These are phyloP conservation scores for Lutjanus campechanus DNA, from an alignment of 2,797 vertebrate species.

Conservation along the genomic window DNA sequence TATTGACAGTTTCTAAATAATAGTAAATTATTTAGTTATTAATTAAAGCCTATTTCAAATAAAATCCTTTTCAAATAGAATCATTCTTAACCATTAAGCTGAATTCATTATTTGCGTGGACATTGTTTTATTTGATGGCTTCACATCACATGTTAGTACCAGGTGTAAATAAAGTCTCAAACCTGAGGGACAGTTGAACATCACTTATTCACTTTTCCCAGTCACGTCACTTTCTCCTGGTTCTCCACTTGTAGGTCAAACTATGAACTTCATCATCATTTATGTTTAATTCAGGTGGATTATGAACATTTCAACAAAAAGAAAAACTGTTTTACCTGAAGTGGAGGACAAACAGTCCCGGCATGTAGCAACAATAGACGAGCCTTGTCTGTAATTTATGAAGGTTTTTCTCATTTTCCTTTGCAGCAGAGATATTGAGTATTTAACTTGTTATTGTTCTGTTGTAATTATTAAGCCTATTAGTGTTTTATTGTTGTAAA, in stretches of 20 bases:
- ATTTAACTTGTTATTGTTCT: conserved; percentile 38
- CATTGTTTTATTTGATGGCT: no score
- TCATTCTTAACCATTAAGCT: no score
- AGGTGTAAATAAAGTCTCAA: neutral
- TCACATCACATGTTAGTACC: neutral
- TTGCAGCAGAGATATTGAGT: conserved; percentile 28
- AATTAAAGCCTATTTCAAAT: no score
- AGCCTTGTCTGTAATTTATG: conserved; percentile 22
- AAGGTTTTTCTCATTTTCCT: conserved; percentile 22
- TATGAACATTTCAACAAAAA: conserved; percentile 7
- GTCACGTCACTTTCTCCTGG: neutral
- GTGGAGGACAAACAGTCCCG: conserved; percentile 1
- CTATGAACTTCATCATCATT: neutral
- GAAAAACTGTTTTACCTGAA: neutral
- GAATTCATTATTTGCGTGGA: no score
- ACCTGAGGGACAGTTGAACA: neutral
- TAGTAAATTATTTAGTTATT: no score
- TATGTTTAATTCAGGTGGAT: neutral
- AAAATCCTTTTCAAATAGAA: no score
- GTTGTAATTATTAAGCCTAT: conserved; percentile 32
- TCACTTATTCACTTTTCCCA: neutral
- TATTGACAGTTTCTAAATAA: no score
- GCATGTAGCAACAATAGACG: neutral
- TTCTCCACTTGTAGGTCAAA: neutral
- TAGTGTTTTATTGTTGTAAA: conserved; percentile 4